Evolutionary conservation across 2,113 vertebrate species (phyloP).

Genomic region (Indicator maculatus): DNA sequence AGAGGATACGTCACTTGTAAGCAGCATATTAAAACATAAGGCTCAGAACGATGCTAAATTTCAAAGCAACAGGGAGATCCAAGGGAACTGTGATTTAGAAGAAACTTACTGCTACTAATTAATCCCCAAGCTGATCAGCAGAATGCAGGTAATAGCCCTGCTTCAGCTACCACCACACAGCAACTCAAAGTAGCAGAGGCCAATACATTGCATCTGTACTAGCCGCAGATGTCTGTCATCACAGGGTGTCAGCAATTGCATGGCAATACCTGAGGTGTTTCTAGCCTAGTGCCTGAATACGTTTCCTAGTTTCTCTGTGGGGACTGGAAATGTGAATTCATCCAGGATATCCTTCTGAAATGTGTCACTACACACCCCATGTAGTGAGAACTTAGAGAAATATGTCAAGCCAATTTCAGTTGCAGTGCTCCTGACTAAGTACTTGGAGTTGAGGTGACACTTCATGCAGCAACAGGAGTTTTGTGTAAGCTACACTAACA

Average conservation of each 20-base stretch:
- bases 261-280: not conserved
- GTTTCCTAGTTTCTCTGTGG: not conserved
- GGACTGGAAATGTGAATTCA: not conserved
- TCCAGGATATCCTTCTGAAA: not conserved
- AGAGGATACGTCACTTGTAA: not conserved
- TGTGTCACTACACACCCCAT: not conserved
- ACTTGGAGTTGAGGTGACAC: not conserved
- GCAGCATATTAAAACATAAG: not conserved
- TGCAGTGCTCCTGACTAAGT: not conserved
- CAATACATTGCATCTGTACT: not conserved
- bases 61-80: not conserved
- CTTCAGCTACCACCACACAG: not conserved
- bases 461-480: not conserved
- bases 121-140: not conserved
- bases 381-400: accelerated
- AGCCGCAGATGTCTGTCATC: not conserved
- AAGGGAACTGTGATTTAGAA: not conserved
- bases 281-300: not conserved
- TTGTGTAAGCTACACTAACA: not conserved
- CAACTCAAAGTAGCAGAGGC: not conserved
- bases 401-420: not conserved
- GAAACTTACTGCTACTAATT: not conserved
- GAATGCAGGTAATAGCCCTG: not conserved
- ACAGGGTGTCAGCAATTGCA: not conserved
- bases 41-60: not conserved